Evolutionary conservation across 2,888 invertebrate species (phyloP), one percentile per base, ranked within the genome.

Genomic region (Oscheius sp.): DNA sequence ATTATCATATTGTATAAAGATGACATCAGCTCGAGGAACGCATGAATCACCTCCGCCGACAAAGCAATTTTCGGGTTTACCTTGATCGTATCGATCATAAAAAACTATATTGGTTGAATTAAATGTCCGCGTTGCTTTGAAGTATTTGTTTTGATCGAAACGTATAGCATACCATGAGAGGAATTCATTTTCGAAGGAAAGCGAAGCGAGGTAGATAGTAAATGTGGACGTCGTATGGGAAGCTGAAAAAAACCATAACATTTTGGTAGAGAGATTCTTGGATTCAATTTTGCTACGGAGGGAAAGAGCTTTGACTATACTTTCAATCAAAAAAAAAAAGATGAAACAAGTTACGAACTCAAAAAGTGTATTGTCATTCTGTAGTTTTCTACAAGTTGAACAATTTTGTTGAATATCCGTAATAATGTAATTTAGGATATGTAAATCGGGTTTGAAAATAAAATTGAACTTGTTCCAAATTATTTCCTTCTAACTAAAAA

Each of bases 1-100:
- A n/a, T 64, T 64, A 30, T 50, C 17, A 24, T 64, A 64, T n/a
- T 64, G 50, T 0, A 64, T 50, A 26, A 38, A 51, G 24, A 64
- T 36, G 28, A 26, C 51, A 20, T 64, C 64, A 2, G 51, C 64
- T 6, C 51, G n/a, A 1, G 64, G 64, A 6, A 64, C 51, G 30
- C 64, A 64, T 1, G 26, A 9, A n/a, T 64, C 51, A 12, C 22
- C 28, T 36, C 64, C 64, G 17, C 12, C 12, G 33, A 28, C 14
- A 5, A 45, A 17, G 26, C 17, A 44, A 4, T 41, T 22, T n/a
- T 14, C 54, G 5, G 33, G 8, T 3, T 30, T 54, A 1, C 17
- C 8, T 12, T n/a, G n/a, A n/a, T n/a, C n/a, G n/a, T n/a, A n/a
- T n/a, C n/a, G n/a, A n/a, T n/a, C n/a, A n/a, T 50, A n/a, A n/a